These are phyloP conservation scores for Macrotrachela quadricornifera DNA, from an alignment of 1,140 invertebrate species.

Conservation along the genomic window DNA sequence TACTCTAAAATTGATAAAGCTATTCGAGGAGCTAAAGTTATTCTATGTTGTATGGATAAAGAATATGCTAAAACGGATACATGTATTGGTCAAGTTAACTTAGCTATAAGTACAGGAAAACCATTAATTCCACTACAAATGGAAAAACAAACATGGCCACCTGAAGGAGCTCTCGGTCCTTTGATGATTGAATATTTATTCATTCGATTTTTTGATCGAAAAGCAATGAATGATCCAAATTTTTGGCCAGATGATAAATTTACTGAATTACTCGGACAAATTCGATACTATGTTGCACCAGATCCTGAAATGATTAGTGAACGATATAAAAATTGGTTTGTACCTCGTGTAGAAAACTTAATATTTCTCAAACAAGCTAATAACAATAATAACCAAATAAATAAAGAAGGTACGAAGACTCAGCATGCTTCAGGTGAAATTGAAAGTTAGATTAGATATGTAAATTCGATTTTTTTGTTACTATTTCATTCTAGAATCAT, in stretches of 20 bases:
- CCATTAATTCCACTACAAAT: conserved; percentile 21
- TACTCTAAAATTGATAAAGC: conserved; percentile 22
- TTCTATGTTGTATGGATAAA: conserved; percentile 19
- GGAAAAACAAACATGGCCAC: conserved; percentile 22
- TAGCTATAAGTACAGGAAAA: conserved; percentile 18
- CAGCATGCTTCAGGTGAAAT: too few relatives aligned
- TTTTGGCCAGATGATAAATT: conserved; percentile 20
- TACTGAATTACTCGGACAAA: conserved; percentile 12
- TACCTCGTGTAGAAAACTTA: too few relatives aligned
- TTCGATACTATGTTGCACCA: too few relatives aligned
- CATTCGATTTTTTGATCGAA: conserved; percentile 17
- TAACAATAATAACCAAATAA: conserved; percentile 18
- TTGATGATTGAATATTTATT: conserved; percentile 25
- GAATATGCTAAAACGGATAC: conserved; percentile 23
- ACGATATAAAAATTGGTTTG: too few relatives aligned
- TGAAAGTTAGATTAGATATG: neutral
- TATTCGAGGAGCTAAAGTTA: conserved; percentile 18
- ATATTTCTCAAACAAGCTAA: too few relatives aligned
- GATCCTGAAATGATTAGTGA: too few relatives aligned
- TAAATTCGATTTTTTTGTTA: too few relatives aligned
- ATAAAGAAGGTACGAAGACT: too few relatives aligned
- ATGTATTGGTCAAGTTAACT: conserved; percentile 23
- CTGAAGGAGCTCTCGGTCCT: conserved; percentile 23
- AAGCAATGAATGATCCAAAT: conserved; percentile 14
- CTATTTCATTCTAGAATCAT: too few relatives aligned